These are phyloP conservation scores for zebrafish (Danio rerio) DNA, from an alignment of 2,113 vertebrate species.

Conservation along the genomic window GRCz12tu NC_133193.1:11838501-11839000, in stretches of 20 bases:
- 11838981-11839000: neutral
- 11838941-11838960: neutral
- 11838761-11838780: neutral
- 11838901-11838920: neutral
- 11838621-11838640: too few species aligned
- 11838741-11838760: neutral
- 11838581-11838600: too few species aligned
- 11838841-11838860: neutral
- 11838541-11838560: too few species aligned
- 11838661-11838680: too few species aligned
- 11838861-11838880: neutral
- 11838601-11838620: too few species aligned
- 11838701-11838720: neutral
- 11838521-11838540: too few species aligned
- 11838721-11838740: neutral
- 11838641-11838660: too few species aligned
- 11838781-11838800: neutral
- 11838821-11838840: neutral
- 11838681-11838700: too few species aligned
- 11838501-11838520: too few species aligned
- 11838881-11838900: neutral
- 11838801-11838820: neutral
- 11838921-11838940: constrained; percentile 17
- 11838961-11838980: neutral
- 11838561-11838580: too few species aligned